A percentile compares a stretch with the other conserved stretches of the same genome.
phyloP scores from a whole-genome alignment of 2,888 invertebrate genomes.

The Petrolisthes manimaculis region DNA sequence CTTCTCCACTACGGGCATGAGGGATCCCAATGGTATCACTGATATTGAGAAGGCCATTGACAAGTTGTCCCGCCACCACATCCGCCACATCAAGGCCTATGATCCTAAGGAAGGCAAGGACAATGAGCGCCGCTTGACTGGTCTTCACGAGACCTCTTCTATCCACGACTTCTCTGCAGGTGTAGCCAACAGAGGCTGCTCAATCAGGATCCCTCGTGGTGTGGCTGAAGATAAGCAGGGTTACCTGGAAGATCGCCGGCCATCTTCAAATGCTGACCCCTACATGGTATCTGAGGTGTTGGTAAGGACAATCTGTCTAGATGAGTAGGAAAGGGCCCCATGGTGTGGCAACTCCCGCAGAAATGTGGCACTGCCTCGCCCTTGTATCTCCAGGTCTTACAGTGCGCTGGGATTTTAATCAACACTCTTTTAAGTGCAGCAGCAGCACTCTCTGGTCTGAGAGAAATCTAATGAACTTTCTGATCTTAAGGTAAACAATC shows the following conservation, averaged over 20 bases:
- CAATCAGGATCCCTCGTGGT: slow-evolving; percentile 72
- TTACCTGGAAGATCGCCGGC: slow-evolving; percentile 78
- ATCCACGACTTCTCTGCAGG: slow-evolving; percentile 74
- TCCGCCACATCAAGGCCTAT: slow-evolving; percentile 94
- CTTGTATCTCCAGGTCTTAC: slow-evolving; percentile 3
- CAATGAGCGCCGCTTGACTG: slow-evolving; percentile 95
- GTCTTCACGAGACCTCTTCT: slow-evolving; percentile 75
- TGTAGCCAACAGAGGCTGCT: slow-evolving; percentile 72
- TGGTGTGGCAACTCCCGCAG: neutral
- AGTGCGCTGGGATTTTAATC: slow-evolving; percentile 1
- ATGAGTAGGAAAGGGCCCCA: slow-evolving; percentile 63
- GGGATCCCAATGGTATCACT: slow-evolving; percentile 68
- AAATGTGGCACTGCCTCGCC: neutral
- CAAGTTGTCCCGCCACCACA: slow-evolving; percentile 90
- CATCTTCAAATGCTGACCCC: slow-evolving; percentile 80
- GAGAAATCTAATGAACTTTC: no score
- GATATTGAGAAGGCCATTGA: slow-evolving; percentile 96
- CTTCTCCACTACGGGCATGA: slow-evolving; percentile 83
- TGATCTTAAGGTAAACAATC: no score
- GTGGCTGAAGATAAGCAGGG: slow-evolving; percentile 71
- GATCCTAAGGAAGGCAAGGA: slow-evolving; percentile 94
- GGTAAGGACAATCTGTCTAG: slow-evolving; percentile 67
- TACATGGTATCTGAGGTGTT: slow-evolving; percentile 68
- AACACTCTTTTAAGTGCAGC: neutral
- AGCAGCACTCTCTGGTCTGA: no score